Evolutionary conservation across 2,113 vertebrate species (phyloP).

Genomic region (Syrmaticus mikado): DNA sequence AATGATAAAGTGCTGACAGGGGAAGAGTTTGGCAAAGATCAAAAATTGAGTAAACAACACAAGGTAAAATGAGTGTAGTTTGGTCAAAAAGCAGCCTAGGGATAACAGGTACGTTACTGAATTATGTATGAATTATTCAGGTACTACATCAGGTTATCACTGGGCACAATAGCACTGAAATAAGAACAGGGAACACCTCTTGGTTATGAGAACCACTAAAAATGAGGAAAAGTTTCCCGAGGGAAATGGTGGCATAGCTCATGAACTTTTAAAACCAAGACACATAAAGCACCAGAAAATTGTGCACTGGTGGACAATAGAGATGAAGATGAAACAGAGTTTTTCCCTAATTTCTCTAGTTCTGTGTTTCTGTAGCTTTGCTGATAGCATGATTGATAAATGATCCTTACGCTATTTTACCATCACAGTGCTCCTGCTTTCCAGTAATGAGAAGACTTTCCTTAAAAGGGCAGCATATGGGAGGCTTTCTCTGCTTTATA

Average conservation of each 20-base stretch:
- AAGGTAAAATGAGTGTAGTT: slow-evolving; percentile 12
- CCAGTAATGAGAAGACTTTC: slow-evolving; percentile 56
- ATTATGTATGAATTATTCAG: slow-evolving; percentile 24
- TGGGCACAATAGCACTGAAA: neutral
- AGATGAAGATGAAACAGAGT: neutral
- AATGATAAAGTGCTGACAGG: neutral
- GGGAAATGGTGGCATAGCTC: neutral
- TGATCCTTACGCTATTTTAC: slow-evolving; percentile 4
- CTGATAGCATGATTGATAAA: slow-evolving; percentile 35
- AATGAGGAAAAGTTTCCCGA: neutral
- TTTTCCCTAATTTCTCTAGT: slow-evolving; percentile 7
- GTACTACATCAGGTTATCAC: neutral
- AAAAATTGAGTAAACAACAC: slow-evolving; percentile 20
- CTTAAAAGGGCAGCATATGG: slow-evolving; percentile 68
- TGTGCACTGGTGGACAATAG: neutral
- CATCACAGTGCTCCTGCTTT: slow-evolving; percentile 43
- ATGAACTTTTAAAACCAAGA: neutral
- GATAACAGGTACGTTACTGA: neutral
- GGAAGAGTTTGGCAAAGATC: neutral
- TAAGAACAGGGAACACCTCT: neutral
- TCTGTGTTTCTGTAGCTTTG: slow-evolving; percentile 4
- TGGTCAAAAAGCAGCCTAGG: slow-evolving; percentile 17
- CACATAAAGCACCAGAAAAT: neutral
- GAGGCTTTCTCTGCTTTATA: slow-evolving; percentile 58
- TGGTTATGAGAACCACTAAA: neutral